These are phyloP conservation scores for Garra rufa DNA, from an alignment of 2,113 vertebrate genomes.

Conservation along the genomic window DNA sequence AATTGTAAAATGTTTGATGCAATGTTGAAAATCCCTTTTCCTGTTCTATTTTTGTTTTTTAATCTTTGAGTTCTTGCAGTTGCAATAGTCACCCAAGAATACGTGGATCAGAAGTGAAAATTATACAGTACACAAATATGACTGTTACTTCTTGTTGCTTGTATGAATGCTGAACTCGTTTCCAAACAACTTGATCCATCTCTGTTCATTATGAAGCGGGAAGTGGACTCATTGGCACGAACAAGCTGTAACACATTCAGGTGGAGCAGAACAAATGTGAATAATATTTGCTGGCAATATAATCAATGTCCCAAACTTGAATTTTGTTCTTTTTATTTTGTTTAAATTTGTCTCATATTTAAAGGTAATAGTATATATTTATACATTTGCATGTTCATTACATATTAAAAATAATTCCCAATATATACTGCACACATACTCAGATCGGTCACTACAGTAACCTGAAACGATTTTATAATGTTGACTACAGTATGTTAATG, in stretches of 20 bases:
- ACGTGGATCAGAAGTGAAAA: conserved; percentile 19
- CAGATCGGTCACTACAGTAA: background rate
- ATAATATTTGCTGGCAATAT: conserved; percentile 52
- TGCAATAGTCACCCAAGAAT: conserved; percentile 37
- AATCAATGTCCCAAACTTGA: conserved; percentile 50
- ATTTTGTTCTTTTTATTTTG: conserved; percentile 18
- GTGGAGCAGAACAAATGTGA: conserved; percentile 53
- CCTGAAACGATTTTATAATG: background rate
- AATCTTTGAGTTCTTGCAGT: conserved; percentile 18
- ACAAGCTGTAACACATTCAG: conserved; percentile 15
- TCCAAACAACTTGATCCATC: background rate
- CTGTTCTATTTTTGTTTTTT: background rate
- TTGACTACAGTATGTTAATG: background rate
- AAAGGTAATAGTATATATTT: background rate
- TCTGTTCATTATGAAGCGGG: background rate
- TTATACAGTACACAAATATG: conserved; percentile 31
- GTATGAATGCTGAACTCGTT: background rate
- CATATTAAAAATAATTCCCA: background rate
- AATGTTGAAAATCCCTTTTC: background rate
- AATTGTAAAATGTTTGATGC: conserved; percentile 29
- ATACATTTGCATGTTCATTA: background rate
- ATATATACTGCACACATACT: background rate
- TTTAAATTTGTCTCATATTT: background rate
- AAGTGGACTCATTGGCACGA: background rate
- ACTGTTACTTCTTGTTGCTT: conserved; percentile 48